Percentiles rank a stretch among this genome's conserved stretches.
Evolutionary conservation across 2,113 vertebrate genomes (phyloP).

Genomic region (Ochotona princeps): DNA sequence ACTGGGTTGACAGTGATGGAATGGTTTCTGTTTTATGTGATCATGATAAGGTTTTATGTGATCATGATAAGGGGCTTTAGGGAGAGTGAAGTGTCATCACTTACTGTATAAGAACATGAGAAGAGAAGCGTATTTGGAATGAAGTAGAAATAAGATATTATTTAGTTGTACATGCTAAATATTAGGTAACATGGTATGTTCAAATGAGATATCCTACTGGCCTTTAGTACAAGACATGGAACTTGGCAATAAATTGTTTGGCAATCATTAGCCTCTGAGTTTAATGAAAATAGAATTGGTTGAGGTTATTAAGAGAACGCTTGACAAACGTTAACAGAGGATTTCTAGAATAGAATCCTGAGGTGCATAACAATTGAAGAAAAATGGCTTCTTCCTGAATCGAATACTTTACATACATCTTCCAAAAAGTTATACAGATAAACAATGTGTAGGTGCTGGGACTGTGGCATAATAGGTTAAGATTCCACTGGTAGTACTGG

Average conservation of each 20-base stretch:
- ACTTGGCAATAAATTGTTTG: not conserved
- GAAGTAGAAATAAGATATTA: not conserved
- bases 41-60: not conserved
- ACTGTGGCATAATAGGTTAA: too few species aligned
- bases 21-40: not conserved
- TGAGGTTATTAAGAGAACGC: not conserved
- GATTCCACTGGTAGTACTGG: too few species aligned
- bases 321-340: not conserved
- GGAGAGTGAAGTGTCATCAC: not conserved
- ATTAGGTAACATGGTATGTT: not conserved
- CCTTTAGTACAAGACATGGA: not conserved
- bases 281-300: conserved; percentile 11
- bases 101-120: not conserved
- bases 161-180: not conserved
- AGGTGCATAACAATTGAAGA: not conserved
- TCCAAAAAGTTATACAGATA: not conserved
- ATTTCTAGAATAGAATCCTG: not conserved
- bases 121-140: not conserved
- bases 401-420: not conserved
- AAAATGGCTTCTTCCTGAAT: not conserved
- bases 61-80: not conserved
- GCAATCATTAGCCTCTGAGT: not conserved
- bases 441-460: not conserved
- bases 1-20: not conserved
- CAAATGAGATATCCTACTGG: not conserved